phyloP scores from a whole-genome alignment of 2,113 vertebrate species.

The Prinia subflava region DNA sequence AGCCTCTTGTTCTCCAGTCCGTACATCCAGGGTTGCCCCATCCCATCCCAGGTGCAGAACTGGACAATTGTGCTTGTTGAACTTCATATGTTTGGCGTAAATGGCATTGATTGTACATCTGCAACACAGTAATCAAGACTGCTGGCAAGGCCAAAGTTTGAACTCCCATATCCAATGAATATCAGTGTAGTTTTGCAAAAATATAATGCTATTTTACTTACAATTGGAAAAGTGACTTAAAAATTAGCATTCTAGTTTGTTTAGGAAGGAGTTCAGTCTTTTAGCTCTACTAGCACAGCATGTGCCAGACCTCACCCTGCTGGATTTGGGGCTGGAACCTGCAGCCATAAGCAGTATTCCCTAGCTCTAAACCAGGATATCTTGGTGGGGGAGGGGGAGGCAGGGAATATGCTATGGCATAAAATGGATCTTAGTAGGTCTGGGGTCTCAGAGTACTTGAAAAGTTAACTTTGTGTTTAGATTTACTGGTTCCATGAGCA shows the following conservation, averaged over 20 bases:
- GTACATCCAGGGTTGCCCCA: background rate
- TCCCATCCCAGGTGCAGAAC: background rate
- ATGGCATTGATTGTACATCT: background rate
- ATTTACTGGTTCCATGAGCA: background rate
- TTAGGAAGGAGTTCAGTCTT: background rate
- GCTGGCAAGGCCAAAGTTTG: background rate
- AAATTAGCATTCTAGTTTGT: background rate
- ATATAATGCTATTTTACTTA: background rate
- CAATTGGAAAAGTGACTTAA: background rate
- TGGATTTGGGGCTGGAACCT: background rate
- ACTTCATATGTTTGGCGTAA: background rate
- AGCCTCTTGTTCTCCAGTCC: background rate
- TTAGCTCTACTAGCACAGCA: background rate
- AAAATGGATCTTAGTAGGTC: background rate
- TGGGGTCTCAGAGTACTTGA: background rate
- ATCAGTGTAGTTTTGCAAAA: background rate
- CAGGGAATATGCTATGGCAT: background rate
- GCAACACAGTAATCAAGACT: background rate
- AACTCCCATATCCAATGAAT: background rate
- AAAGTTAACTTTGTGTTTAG: background rate
- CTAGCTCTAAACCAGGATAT: background rate
- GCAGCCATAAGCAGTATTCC: background rate
- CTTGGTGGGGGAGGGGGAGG: fast-evolving
- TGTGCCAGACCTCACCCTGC: background rate
- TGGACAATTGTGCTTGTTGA: background rate